Evolutionary conservation across 2,797 vertebrate species (phyloP), one percentile per base, ranked within the genome.

Genomic region (Cuculus canorus): DNA sequence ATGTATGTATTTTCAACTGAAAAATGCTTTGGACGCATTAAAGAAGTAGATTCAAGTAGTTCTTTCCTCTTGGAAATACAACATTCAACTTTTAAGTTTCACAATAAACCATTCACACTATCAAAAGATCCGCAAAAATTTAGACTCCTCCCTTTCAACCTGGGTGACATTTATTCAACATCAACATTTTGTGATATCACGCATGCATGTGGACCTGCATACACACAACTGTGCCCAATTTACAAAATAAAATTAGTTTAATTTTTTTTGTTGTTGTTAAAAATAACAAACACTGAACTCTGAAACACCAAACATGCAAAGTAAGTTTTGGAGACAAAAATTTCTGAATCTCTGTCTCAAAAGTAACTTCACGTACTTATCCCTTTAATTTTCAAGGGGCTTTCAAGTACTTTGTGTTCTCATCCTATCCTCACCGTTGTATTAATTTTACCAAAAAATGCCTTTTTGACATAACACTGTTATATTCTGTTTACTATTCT

Each of bases 311-410:
- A n/a, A 75, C 28, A 56, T 2, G 30, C 35, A 37, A 59, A 87
- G 7, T 52, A 92, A 88, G 59, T 96, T 94, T 79, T 39, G 43
- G 50, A 86, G 11, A 65, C 24, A 65, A 72, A 60, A 25, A 79
- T 37, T 32, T 59, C 66, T 50, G 39, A 47, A 80, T 60, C 56
- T 73, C 30, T 23, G 47, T 30, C 52, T 69, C 53, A 59, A 57
- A 90, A 95, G 68, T 85, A 93, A 94, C 90, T 96, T 89, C 18
- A 54, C 28, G 66, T 13, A 71, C 7, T 5, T 16, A 86, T 7
- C 9, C n/a, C 81, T 92, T 85, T 17, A 73, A 93, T 64, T 47
- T 79, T 66, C 14, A 78, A 90, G 15, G 63, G 48, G 28, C 11
- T 88, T 86, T 61, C 78, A 30, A 86, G n/a, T 33, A 88, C 60